Base-by-base conservation (phyloP, 2,888 invertebrate species). In the Ptychoptera albimana region DNA sequence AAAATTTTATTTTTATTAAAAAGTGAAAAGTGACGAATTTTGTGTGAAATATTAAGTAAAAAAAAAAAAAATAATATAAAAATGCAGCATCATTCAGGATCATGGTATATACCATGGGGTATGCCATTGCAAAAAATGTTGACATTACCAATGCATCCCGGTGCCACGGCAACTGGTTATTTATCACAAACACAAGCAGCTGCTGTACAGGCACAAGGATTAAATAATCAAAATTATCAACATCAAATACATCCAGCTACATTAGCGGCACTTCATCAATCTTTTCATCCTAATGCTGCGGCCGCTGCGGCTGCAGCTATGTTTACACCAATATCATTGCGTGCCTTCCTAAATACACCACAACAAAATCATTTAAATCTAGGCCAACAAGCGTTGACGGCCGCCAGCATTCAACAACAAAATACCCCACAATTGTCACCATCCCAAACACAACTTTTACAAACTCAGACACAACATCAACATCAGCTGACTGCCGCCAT, bases 51-150 rank as follows among this genome's bases (percentile, higher is more conserved):
- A n/a, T n/a, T n/a, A n/a, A n/a, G n/a, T n/a, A n/a, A n/a, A n/a
- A n/a, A n/a, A n/a, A n/a, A 23, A 5, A 23, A 23, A 5, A 23
- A 23, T 23, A 23, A 7, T 23, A 23, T 23, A 45, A 50, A 32
- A 48, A 65, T 65, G 65, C 65, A 65, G 53, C 63, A 64, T 46
- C 61, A 66, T 51, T 57, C 63, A 10, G 75, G 77, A 53, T 75
- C 77, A 50, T 78, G 78, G 77, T 77, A 77, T 56, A 61, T 78
- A 57, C 77, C 78, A 38, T 79, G 78, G 77, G 77, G 76, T 54
- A 68, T 78, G 48, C 73, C 73, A 54, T 58, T 73, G 54, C 73
- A 73, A 59, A 78, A 78, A 60, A 70, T 78, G 70, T 68, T 77
- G 51, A 73, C 76, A 29, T 66, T 78, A 53, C 75, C 76, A 44